phyloP scores from a whole-genome alignment of 1,140 invertebrate genomes.

The Chelonus insularis region DNA sequence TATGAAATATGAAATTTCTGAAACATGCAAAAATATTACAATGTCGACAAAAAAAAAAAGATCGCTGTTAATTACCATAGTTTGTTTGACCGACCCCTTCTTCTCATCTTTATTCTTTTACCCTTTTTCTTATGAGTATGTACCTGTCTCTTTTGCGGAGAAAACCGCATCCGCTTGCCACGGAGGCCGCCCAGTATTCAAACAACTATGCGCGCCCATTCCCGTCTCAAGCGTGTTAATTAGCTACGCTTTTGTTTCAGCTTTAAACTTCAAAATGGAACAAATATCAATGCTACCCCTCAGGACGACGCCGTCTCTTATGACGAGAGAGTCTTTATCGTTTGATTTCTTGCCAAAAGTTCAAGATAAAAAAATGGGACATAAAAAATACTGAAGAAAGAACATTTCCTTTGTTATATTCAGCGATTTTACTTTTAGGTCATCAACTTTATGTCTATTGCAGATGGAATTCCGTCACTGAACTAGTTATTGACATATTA shows the following conservation, averaged over 20 bases:
- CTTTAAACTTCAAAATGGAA: conserved; percentile 36
- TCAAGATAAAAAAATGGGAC: not conserved
- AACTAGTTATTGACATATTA: no score
- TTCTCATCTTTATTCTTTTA: conserved; percentile 8
- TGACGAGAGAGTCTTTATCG: conserved; percentile 8
- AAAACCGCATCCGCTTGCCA: conserved; percentile 1
- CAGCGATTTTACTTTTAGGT: no score
- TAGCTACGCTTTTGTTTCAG: conserved; percentile 47
- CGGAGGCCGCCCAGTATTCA: conserved; percentile 20
- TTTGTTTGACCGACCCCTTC: conserved; percentile 32
- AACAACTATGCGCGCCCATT: conserved; percentile 14
- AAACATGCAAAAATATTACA: no score
- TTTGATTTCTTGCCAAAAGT: conserved; percentile 23
- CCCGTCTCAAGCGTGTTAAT: conserved; percentile 49
- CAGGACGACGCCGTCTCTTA: conserved; percentile 7
- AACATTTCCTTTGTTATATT: conserved; percentile 10
- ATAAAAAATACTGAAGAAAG: conserved; percentile 9
- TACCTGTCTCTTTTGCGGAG: conserved; percentile 25
- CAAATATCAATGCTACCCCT: conserved; percentile 40
- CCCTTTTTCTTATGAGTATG: conserved; percentile 10
- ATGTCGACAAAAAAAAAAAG: not conserved
- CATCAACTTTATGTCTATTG: no score
- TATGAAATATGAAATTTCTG: no score
- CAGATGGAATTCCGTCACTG: no score
- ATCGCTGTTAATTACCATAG: conserved; percentile 41